A percentile compares a stretch with the other conserved stretches of the same genome.
phyloP scores from a whole-genome alignment of 2,797 vertebrate genomes.

The Scolopax rusticola region DNA sequence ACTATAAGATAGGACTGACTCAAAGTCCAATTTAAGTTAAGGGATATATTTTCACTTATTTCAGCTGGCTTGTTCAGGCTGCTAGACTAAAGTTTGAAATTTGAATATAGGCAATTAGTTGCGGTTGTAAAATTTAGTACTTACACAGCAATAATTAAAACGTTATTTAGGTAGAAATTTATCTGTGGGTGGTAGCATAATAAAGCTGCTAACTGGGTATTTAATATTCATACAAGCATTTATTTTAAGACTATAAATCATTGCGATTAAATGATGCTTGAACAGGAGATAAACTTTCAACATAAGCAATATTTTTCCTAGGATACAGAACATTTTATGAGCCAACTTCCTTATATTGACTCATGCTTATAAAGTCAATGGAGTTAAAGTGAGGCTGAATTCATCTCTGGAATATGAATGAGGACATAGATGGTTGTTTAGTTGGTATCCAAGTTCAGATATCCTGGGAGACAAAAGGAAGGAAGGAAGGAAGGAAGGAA shows the following conservation, averaged over 20 bases:
- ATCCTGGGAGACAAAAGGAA: neutral
- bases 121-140: neutral
- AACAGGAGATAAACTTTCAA: neutral
- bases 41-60: neutral
- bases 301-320: neutral
- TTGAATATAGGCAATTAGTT: neutral
- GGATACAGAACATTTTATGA: neutral
- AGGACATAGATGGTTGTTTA: neutral
- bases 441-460: neutral
- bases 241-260: neutral
- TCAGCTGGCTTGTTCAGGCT: neutral
- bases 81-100: neutral
- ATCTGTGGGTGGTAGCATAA: neutral
- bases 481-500: neutral
- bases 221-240: neutral
- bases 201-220: neutral
- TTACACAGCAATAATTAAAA: neutral
- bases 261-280: neutral
- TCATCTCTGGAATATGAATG: neutral
- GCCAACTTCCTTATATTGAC: neutral
- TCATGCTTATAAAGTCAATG: neutral
- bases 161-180: neutral
- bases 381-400: neutral
- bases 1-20: neutral
- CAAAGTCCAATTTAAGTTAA: neutral